phyloP scores from a whole-genome alignment of 1,140 invertebrate genomes.

The Drosophila grimshawi region DNA sequence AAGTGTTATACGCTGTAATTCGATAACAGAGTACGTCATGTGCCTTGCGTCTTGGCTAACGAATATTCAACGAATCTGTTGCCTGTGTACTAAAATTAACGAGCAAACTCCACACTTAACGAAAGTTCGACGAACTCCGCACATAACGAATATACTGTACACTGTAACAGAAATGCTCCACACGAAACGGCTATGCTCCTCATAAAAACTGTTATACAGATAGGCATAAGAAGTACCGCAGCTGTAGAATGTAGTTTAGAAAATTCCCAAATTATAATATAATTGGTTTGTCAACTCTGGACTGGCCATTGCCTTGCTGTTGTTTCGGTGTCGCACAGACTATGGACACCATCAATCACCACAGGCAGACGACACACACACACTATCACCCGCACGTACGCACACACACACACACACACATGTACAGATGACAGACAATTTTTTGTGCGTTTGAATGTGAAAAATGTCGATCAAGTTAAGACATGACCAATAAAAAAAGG shows the following conservation, averaged over 20 bases:
- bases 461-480: conserved; percentile 68
- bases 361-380: background rate
- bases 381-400: conserved; percentile 3
- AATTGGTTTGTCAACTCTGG: conserved; percentile 38
- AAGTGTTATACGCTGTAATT: background rate
- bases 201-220: conserved; percentile 19
- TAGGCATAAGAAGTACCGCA: conserved; percentile 18
- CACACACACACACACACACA: background rate
- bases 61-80: background rate
- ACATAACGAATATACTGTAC: background rate
- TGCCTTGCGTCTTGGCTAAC: background rate
- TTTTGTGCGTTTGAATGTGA: conserved; percentile 23
- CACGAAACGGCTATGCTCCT: background rate
- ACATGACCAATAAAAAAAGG: conserved; percentile 65
- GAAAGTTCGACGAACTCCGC: background rate
- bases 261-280: conserved; percentile 35
- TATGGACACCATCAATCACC: conserved; percentile 37
- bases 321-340: background rate
- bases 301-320: conserved; percentile 4
- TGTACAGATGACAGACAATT: conserved; percentile 25
- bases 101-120: background rate
- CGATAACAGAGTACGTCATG: background rate
- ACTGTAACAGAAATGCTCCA: background rate
- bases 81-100: conserved; percentile 3
- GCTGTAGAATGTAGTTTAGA: conserved; percentile 1